Conservation (phyloP, 2,113 vertebrate genomes). For the Channa argus region DNA sequence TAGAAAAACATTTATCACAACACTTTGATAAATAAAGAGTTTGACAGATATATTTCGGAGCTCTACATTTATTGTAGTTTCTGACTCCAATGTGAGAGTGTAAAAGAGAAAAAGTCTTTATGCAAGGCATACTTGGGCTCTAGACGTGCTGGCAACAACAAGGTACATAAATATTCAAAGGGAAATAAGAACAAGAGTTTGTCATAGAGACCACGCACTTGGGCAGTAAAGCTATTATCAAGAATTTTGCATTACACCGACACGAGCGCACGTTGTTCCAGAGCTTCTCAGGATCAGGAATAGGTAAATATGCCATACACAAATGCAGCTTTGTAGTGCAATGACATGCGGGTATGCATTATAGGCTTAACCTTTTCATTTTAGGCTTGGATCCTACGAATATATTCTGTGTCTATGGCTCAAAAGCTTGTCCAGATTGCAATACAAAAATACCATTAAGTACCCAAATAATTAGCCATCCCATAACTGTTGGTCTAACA, state of each 20-base stretch:
- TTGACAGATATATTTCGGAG: background rate
- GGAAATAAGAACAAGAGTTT: conserved; percentile 6
- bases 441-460: too few species aligned
- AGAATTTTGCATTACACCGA: conserved; percentile 6
- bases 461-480: too few species aligned
- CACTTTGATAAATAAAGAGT: background rate
- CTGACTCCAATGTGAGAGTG: conserved; percentile 18
- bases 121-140: background rate
- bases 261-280: conserved; percentile 5
- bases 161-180: conserved; percentile 10
- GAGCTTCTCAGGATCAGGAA: conserved; percentile 13
- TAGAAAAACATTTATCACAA: background rate
- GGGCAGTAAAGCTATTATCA: conserved; percentile 1
- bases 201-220: background rate
- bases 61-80: background rate
- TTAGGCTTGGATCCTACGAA: too few species aligned
- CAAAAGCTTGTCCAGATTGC: too few species aligned
- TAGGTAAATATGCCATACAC: conserved; percentile 15
- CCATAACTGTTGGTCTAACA: too few species aligned
- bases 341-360: conserved; percentile 22
- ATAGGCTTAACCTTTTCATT: conserved; percentile 29
- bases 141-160: conserved; percentile 1
- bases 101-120: conserved; percentile 1
- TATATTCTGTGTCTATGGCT: too few species aligned
- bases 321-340: conserved; percentile 22